Conservation (phyloP, 2,797 vertebrate genomes). For the Loriculus beryllinus region DNA sequence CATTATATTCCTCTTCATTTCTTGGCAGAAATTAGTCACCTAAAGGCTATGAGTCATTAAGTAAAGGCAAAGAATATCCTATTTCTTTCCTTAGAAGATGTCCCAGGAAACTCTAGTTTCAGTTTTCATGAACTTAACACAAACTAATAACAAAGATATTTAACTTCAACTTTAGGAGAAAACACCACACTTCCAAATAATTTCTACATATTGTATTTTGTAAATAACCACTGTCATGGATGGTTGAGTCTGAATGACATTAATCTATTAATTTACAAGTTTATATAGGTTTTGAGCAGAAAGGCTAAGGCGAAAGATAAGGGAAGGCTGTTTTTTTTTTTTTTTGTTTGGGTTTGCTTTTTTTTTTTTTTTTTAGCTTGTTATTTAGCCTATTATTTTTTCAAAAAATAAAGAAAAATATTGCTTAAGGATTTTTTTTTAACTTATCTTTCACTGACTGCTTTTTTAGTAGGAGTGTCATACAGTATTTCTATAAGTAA, state of each 20-base stretch:
- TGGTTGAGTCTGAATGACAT: background rate
- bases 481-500: background rate
- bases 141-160: background rate
- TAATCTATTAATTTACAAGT: background rate
- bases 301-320: background rate
- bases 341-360: too few species aligned
- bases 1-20: background rate
- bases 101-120: background rate
- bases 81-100: background rate
- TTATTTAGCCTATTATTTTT: background rate
- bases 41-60: background rate
- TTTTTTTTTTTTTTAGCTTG: background rate
- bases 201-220: background rate
- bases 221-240: background rate
- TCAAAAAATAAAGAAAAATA: background rate
- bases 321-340: background rate
- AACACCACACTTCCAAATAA: background rate
- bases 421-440: background rate
- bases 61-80: background rate
- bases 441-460: background rate
- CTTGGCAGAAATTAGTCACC: background rate
- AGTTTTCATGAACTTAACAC: background rate
- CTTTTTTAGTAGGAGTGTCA: background rate
- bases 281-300: background rate
- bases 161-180: background rate